These are phyloP conservation scores for Gandaritis pyraliata DNA, from an alignment of 2,888 invertebrate genomes.

Conservation along the genomic window DNA sequence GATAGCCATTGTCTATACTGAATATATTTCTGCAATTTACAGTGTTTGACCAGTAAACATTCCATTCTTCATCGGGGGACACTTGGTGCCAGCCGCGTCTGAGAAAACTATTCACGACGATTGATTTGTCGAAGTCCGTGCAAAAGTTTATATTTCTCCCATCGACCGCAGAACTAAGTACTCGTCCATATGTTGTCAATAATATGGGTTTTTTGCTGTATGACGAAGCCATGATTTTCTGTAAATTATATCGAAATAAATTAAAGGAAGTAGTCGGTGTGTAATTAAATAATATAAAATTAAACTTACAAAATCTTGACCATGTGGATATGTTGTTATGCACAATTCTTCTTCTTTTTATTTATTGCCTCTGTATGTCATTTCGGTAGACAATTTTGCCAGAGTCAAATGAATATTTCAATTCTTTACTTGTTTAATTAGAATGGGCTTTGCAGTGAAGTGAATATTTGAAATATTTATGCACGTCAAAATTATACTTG, in stretches of 20 bases:
- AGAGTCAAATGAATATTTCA: no score
- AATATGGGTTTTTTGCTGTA: slow-evolving; percentile 87
- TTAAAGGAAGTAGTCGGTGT: neutral
- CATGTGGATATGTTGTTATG: slow-evolving; percentile 21
- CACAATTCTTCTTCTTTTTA: no score
- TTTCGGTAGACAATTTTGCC: no score
- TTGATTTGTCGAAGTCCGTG: slow-evolving; percentile 63
- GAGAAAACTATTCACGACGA: slow-evolving; percentile 57
- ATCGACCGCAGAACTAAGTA: slow-evolving; percentile 64
- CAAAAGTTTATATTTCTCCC: slow-evolving; percentile 82
- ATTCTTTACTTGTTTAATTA: no score
- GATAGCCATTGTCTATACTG: slow-evolving; percentile 66
- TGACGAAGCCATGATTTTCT: slow-evolving; percentile 27
- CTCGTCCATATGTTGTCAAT: slow-evolving; percentile 56
- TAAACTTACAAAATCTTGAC: slow-evolving; percentile 22
- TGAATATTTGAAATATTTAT: no score
- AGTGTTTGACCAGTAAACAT: slow-evolving; percentile 97
- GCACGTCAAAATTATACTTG: neutral
- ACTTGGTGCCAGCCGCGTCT: slow-evolving; percentile 88
- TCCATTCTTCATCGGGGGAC: slow-evolving; percentile 95
- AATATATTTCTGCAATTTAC: slow-evolving; percentile 94
- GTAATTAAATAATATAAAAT: neutral
- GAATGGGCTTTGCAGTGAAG: no score
- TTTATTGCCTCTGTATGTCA: no score
- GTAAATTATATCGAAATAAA: slow-evolving; percentile 14